Percentiles rank a stretch among this genome's conserved stretches.
Conservation (phyloP, 1,140 invertebrate genomes). For the Periplaneta americana region DNA sequence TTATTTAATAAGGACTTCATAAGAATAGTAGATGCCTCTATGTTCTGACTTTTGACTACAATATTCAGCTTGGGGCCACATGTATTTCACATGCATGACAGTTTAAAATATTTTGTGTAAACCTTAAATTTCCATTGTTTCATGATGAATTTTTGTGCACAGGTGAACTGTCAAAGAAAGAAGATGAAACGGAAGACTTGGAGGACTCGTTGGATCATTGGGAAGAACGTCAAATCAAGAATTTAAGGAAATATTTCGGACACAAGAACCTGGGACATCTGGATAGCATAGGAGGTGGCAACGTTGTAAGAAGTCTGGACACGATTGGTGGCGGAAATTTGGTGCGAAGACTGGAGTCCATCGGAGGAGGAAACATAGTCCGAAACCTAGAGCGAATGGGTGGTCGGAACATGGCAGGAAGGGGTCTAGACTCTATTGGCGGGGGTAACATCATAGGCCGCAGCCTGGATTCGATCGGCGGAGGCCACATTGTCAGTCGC, state of each 20-base stretch:
- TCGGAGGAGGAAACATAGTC: constrained; percentile 8
- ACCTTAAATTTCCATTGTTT: not conserved
- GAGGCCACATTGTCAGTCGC: constrained; percentile 35
- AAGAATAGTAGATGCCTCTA: no score
- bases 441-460: constrained; percentile 31
- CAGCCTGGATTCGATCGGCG: constrained; percentile 36
- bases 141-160: not conserved
- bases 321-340: constrained; percentile 40
- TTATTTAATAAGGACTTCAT: no score
- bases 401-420: constrained; percentile 40
- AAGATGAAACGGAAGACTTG: constrained; percentile 20
- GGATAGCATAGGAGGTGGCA: no score
- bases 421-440: constrained; percentile 40
- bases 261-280: not conserved
- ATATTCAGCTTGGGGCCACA: no score
- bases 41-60: no score
- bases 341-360: constrained; percentile 29
- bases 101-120: no score
- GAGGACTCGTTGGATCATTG: constrained; percentile 40
- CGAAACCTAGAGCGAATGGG: constrained; percentile 36
- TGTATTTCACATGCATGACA: no score
- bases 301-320: constrained; percentile 25
- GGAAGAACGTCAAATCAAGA: constrained; percentile 29
- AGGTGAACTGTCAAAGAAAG: not conserved
- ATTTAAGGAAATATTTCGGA: not conserved